Base-by-base conservation (phyloP, 64 coral and sea anemone species). In the Platygyra sinensis region DNA sequence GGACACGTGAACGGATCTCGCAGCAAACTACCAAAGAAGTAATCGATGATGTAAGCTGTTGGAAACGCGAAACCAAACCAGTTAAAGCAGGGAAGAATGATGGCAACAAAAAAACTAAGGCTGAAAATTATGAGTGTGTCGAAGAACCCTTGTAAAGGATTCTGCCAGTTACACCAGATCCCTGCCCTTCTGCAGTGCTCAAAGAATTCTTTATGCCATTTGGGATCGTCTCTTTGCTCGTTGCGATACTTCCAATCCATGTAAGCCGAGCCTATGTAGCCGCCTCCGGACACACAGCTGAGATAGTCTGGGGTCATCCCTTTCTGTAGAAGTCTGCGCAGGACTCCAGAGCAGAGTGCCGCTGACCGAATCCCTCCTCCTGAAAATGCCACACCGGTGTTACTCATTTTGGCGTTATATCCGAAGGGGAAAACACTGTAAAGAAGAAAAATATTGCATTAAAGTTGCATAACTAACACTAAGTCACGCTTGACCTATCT, bases 211-310 rank as follows among this genome's bases (percentile, higher is more conserved):
- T 87, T 79, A 55, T 92, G 90, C 90, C 90, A 92, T 72, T 52
- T 72, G 22, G 90, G 83, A 62, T 92, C 19, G 49, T 87, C 90
- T 13, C 39, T 72, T 18, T 80, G 90, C 31, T 69, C 75, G 69
- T 92, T 65, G 62, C 90, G 85, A 30, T 87, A 92, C 46, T 92
- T 92, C 90, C 90, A 92, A 63, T 92, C 90, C 30, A 92, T 30
- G 62, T 92, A 92, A 38, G 90, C 64, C 24, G 83, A 79, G 54
- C 82, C 90, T 72, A 50, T 87, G 5, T 87, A 38, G 27, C 90
- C 90, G 7, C 90, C 90, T 6, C 90, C 90, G 19, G 90, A 92
- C 4, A 80, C 83, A 80, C 83, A 87, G 83, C 90, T 92, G 61
- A 92, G 63, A 30, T 60, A 92, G 51, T 92, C 90, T 72, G 86